A percentile compares a stretch with the other conserved stretches of the same genome.
Evolutionary conservation across 2,113 vertebrate genomes (phyloP).

Genomic region (Brachypteracias leptosomus): DNA sequence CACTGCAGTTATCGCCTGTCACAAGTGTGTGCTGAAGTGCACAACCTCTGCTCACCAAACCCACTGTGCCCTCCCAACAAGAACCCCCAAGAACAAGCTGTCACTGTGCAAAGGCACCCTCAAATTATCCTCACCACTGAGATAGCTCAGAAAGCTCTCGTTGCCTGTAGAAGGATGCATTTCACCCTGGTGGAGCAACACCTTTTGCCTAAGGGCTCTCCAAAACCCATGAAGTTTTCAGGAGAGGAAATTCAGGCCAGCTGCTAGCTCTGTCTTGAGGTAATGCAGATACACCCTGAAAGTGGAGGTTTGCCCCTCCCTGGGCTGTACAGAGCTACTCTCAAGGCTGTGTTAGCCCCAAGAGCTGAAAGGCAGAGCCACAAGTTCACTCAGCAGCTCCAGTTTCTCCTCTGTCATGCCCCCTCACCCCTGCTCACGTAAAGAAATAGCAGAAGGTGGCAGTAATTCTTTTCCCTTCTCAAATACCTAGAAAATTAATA

Average conservation of each 20-base stretch:
- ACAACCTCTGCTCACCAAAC: background rate
- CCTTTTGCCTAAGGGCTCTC: background rate
- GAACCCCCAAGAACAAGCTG: background rate
- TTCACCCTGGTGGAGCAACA: background rate
- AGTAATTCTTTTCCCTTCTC: background rate
- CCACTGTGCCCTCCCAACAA: too few species aligned
- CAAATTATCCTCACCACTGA: too few species aligned
- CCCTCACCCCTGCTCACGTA: background rate
- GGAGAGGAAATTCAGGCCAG: background rate
- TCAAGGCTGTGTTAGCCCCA: background rate
- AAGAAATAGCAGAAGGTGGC: background rate
- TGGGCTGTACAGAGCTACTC: background rate
- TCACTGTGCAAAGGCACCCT: background rate
- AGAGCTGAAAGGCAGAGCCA: background rate
- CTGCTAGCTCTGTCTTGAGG: background rate
- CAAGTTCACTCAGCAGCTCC: background rate
- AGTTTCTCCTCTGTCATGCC: rapidly evolving
- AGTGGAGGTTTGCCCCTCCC: background rate
- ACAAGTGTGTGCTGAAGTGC: background rate
- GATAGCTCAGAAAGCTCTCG: background rate
- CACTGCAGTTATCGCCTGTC: background rate
- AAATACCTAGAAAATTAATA: background rate
- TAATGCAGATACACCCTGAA: background rate
- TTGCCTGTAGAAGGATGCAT: background rate
- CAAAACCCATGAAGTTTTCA: background rate